A percentile compares a stretch with the other conserved stretches of the same genome.
Evolutionary conservation across 30 jellyfish, hydroid and myxozoan genomes (phyloP).

Genomic region (Aurelia aurita complex sp. Pacific): DNA sequence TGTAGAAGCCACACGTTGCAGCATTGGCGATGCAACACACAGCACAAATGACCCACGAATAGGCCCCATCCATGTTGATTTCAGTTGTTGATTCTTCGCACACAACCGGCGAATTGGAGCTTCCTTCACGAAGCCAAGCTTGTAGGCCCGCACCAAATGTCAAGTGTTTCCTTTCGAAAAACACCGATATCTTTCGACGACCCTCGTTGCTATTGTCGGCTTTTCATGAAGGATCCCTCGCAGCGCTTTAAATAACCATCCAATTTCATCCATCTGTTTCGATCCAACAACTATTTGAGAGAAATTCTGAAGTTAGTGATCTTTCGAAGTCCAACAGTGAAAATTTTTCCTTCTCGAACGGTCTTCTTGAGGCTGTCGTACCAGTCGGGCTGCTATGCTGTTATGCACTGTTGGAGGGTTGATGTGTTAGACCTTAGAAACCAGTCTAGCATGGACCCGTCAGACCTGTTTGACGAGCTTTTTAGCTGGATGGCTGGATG

Average conservation of each 20-base stretch:
- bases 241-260: slow-evolving; percentile 7
- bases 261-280: slow-evolving; percentile 38
- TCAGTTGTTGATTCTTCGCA: neutral
- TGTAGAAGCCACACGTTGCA: slow-evolving; percentile 75
- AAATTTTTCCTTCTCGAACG: too few species aligned
- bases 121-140: too few species aligned
- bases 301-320: slow-evolving; percentile 1
- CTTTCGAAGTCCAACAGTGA: too few species aligned
- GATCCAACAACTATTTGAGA: slow-evolving; percentile 17
- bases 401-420: too few species aligned
- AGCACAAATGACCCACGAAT: slow-evolving; percentile 78
- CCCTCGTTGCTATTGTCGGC: neutral
- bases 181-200: neutral
- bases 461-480: slow-evolving; percentile 43
- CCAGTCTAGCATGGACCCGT: slow-evolving; percentile 47
- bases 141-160: slow-evolving; percentile 5
- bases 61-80: slow-evolving; percentile 36
- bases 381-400: slow-evolving; percentile 2
- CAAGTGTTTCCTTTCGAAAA: slow-evolving; percentile 42
- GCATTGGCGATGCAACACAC: slow-evolving; percentile 84
- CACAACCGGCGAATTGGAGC: neutral
- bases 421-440: slow-evolving; percentile 15
- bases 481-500: neutral
- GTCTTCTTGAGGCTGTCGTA: neutral
- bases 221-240: slow-evolving; percentile 23